Conservation (phyloP, 1,140 invertebrate species). For the Tetramorium parvispinum region DNA sequence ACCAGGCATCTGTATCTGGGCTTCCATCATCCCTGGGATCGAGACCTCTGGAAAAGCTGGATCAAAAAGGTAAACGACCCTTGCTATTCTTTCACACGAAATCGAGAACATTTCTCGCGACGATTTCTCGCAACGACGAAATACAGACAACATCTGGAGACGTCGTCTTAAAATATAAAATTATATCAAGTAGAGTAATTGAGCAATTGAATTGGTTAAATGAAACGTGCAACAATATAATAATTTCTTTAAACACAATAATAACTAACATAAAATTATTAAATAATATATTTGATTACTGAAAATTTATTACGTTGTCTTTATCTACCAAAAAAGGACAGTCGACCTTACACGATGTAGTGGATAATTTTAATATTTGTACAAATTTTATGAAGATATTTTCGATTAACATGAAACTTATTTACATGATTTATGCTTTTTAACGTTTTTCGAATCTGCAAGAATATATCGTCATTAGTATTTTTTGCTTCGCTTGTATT, state of each 20-base stretch:
- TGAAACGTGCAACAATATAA: background rate
- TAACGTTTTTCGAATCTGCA: background rate
- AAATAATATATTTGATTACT: background rate
- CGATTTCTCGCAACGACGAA: background rate
- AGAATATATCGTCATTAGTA: background rate
- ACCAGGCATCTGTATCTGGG: slow-evolving; percentile 87
- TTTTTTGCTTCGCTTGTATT: background rate
- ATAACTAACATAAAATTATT: background rate
- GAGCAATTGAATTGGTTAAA: background rate
- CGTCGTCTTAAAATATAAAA: background rate
- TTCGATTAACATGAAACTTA: background rate
- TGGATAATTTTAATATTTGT: background rate
- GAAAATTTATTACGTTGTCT: background rate
- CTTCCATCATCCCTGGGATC: slow-evolving; percentile 88
- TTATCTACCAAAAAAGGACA: background rate
- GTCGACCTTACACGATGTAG: background rate
- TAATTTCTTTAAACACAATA: background rate
- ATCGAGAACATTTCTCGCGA: slow-evolving; percentile 18
- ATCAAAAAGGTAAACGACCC: slow-evolving; percentile 86
- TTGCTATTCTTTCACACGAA: slow-evolving; percentile 14
- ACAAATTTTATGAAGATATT: background rate
- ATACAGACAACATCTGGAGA: background rate
- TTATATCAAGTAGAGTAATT: background rate
- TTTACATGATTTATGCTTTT: background rate
- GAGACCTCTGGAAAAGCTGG: slow-evolving; percentile 88